Percentiles rank a stretch among this genome's conserved stretches.
Conservation (phyloP, 1,140 invertebrate genomes). For the Babylonia areolata region DNA sequence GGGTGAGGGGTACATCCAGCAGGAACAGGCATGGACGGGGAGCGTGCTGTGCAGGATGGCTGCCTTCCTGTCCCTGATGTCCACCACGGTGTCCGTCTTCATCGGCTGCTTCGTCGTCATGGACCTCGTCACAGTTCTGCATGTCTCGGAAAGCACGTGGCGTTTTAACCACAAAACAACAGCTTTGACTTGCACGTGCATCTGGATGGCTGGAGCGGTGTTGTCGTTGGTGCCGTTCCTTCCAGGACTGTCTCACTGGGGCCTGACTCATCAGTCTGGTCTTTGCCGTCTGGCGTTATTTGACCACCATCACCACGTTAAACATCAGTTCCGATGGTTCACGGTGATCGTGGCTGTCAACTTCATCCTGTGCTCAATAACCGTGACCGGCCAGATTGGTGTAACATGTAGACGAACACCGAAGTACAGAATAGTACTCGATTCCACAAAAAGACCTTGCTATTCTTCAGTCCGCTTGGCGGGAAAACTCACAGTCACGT, state of each 20-base stretch:
- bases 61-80: conserved; percentile 59
- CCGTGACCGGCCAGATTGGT: conserved; percentile 47
- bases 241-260: conserved; percentile 43
- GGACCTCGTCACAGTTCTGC: conserved; percentile 57
- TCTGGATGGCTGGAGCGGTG: conserved; percentile 44
- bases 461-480: conserved; percentile 42
- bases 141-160: conserved; percentile 51
- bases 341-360: conserved; percentile 52
- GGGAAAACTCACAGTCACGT: conserved; percentile 39
- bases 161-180: conserved; percentile 25
- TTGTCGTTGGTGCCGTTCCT: conserved; percentile 46
- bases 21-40: conserved; percentile 54
- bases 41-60: conserved; percentile 56
- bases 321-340: conserved; percentile 49
- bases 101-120: conserved; percentile 61
- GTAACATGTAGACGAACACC: conserved; percentile 43
- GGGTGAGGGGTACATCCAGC: conserved; percentile 52
- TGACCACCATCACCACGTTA: background rate
- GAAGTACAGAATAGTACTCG: conserved; percentile 15
- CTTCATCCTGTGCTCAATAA: conserved; percentile 44
- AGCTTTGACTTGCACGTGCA: background rate
- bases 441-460: conserved; percentile 18
- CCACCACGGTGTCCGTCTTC: conserved; percentile 57
- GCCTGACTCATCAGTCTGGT: conserved; percentile 51
- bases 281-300: conserved; percentile 51